Evolutionary conservation across 2,797 vertebrate genomes (phyloP), one percentile per base, ranked within the genome.

Genomic region (Bucorvus abyssinicus): DNA sequence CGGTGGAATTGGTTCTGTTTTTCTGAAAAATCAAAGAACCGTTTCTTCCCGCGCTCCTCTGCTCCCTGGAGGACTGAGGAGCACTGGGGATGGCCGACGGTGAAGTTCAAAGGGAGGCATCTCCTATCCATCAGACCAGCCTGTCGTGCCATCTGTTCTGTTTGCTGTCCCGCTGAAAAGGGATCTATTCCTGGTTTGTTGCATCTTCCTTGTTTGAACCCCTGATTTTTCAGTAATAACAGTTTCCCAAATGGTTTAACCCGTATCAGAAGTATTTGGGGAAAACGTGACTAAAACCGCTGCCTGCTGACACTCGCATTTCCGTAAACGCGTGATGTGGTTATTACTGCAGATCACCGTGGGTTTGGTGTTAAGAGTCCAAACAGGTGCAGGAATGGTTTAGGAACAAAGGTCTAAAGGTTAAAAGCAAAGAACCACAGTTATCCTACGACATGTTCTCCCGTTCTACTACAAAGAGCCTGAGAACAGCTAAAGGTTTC

Each of bases 361-460:
- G 67, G 97, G 96, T 90, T 96, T 73, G 53, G 87, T 87, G 77
- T 96, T 97, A 96, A 53, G 82, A 97, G 93, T 50, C 95, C 82
- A 93, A 97, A 94, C 94, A 97, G 96, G 90, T 94, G 96, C 92
- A 94, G 80, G 75, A 87, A 83, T 78, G 61, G 71, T 94, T 94
- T 95, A 95, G 78, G 93, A 95, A 91, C 84, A 70, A 78, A 93
- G 90, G 89, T 68, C 87, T 83, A 69, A 77, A 95, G 94, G 95
- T 96, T 96, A 96, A 97, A 97, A 96, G 77, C 78, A 92, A 94
- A 91, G 84, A 95, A 44, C n/a, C 87, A 75, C 82, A 84, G 88
- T 96, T 95, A 94, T 81, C 81, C 78, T 89, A 95, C 76, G 94
- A 95, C 89, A 88, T 70, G 81, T 91, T 89, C 94, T 95, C 73